These are phyloP conservation scores for Mesoclemmys tuberculata DNA, from an alignment of 2,113 vertebrate species.

Conservation along the genomic window DNA sequence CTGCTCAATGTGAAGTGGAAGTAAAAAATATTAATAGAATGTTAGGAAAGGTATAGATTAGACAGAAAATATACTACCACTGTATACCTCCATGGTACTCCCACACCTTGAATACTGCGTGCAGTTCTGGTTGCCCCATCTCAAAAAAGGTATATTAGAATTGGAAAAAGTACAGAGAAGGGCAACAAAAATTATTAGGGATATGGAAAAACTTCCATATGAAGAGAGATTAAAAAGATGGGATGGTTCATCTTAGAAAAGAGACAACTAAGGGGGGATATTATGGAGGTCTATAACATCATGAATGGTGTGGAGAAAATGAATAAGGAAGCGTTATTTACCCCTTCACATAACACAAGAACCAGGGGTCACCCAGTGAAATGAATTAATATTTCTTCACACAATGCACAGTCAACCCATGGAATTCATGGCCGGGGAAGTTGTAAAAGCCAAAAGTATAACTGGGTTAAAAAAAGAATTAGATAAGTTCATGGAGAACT, in stretches of 20 bases:
- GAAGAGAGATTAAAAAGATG: not conserved
- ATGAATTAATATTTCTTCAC: not conserved
- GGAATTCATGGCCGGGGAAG: not conserved
- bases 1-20: not conserved
- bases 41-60: not conserved
- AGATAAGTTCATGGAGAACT: not conserved
- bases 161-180: not conserved
- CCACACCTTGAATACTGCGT: not conserved
- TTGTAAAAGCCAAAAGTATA: not conserved
- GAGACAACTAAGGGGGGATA: not conserved
- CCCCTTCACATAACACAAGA: not conserved
- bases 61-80: not conserved
- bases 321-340: not conserved
- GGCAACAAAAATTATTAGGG: not conserved
- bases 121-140: not conserved
- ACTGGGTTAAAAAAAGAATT: not conserved
- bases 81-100: not conserved
- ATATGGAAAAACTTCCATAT: no score
- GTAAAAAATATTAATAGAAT: not conserved
- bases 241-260: not conserved
- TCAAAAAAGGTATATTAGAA: not conserved
- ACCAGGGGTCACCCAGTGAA: not conserved
- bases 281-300: not conserved
- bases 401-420: no score
- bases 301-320: not conserved